Conservation (phyloP, 2,113 vertebrate species). For the Hydrolagus affinis region DNA sequence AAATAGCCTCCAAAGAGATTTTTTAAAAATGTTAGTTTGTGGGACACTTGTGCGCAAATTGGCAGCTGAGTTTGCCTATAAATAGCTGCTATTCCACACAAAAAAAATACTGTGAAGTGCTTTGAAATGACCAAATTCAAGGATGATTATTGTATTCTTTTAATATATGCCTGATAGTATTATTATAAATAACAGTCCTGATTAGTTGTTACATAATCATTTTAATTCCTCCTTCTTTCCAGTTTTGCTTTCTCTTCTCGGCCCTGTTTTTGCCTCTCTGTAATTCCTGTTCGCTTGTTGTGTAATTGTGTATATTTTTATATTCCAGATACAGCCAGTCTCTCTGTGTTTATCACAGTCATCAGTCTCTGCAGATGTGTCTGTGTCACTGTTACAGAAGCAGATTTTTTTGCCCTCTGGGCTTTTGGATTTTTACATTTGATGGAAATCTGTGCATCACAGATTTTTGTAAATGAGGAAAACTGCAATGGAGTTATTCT, state of each 20-base stretch:
- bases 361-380: not conserved
- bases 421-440: not conserved
- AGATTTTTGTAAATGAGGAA: not conserved
- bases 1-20: no score
- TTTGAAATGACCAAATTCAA: no score
- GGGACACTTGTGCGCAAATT: no score
- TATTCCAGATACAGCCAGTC: not conserved
- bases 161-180: no score
- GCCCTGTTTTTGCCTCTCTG: not conserved
- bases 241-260: not conserved
- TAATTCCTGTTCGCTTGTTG: not conserved
- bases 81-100: no score
- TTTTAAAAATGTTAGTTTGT: no score
- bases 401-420: not conserved
- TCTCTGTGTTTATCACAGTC: not conserved
- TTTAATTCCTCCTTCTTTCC: not conserved
- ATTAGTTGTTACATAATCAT: not conserved
- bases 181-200: not conserved
- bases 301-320: not conserved
- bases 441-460: conserved; percentile 8
- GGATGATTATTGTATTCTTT: no score
- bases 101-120: no score
- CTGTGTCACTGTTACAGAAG: not conserved
- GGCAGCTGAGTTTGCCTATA: no score
- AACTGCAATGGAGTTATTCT: not conserved